phyloP scores from a whole-genome alignment of 2,113 vertebrate genomes.

The Boleophthalmus pectinirostris region DNA sequence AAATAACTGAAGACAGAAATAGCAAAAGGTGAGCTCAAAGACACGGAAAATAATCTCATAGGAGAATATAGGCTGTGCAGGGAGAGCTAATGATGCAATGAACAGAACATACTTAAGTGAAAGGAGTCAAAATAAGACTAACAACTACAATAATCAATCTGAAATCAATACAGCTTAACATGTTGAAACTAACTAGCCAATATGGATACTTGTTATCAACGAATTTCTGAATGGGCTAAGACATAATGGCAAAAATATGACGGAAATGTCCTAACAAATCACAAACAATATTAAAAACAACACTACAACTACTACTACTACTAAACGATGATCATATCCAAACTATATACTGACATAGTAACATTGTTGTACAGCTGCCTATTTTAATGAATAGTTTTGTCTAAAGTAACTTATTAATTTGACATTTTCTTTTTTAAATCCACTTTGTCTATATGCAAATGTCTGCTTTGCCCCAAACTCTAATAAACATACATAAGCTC shows the following conservation, averaged over 20 bases:
- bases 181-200: not conserved
- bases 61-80: not conserved
- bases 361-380: no score
- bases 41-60: conserved; percentile 2
- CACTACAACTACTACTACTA: no score
- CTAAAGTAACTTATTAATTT: not conserved
- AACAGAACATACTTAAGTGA: not conserved
- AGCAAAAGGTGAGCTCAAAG: conserved; percentile 36
- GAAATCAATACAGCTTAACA: not conserved
- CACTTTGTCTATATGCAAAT: conserved; percentile 2
- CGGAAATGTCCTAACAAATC: no score
- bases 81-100: not conserved
- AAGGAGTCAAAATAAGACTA: not conserved
- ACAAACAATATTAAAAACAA: no score
- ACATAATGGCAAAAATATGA: no score
- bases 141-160: not conserved
- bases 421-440: not conserved
- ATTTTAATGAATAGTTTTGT: not conserved
- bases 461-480: not conserved
- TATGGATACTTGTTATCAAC: no score
- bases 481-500: not conserved
- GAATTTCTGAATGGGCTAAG: no score
- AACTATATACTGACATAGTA: no score
- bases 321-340: no score
- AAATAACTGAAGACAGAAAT: conserved; percentile 38